Percentiles rank a stretch among this genome's conserved stretches.
Evolutionary conservation across 2,113 vertebrate genomes (phyloP).

Genomic region (Natator depressus): DNA sequence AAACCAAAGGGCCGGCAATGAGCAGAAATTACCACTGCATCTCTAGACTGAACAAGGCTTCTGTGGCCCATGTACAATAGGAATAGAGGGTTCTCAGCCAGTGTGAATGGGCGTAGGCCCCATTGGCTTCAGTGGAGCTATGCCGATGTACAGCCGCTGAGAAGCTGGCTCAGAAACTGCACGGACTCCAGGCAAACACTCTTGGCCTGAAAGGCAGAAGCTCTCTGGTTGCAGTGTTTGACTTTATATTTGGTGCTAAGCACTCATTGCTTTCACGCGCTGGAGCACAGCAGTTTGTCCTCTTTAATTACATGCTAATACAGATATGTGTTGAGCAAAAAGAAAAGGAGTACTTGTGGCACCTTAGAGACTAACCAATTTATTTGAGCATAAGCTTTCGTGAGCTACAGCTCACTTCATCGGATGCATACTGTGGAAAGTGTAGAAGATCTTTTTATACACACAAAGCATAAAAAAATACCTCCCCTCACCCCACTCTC

Average conservation of each 20-base stretch:
- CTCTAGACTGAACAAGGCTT: background rate
- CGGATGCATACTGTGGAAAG: too few species aligned
- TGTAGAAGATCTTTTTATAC: too few species aligned
- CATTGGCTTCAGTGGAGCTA: background rate
- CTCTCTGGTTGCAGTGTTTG: background rate
- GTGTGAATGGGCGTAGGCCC: background rate
- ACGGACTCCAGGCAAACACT: background rate
- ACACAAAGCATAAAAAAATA: too few species aligned
- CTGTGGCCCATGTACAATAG: background rate
- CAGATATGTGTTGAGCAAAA: too few species aligned
- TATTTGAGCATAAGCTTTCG: too few species aligned
- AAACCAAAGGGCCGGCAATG: background rate
- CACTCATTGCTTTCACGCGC: background rate
- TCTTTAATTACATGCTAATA: background rate
- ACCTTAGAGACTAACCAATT: too few species aligned
- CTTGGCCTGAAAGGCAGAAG: background rate
- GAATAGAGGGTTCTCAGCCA: background rate
- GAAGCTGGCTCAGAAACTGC: background rate
- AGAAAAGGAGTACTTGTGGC: too few species aligned
- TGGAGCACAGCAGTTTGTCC: background rate
- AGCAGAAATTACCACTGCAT: background rate
- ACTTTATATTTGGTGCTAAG: background rate
- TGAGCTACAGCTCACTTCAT: too few species aligned
- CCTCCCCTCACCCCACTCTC: too few species aligned
- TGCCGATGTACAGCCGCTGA: background rate